These are phyloP conservation scores for Hyperoodon ampullatus DNA, from an alignment of 2,113 vertebrate genomes.

Conservation along the genomic window DNA sequence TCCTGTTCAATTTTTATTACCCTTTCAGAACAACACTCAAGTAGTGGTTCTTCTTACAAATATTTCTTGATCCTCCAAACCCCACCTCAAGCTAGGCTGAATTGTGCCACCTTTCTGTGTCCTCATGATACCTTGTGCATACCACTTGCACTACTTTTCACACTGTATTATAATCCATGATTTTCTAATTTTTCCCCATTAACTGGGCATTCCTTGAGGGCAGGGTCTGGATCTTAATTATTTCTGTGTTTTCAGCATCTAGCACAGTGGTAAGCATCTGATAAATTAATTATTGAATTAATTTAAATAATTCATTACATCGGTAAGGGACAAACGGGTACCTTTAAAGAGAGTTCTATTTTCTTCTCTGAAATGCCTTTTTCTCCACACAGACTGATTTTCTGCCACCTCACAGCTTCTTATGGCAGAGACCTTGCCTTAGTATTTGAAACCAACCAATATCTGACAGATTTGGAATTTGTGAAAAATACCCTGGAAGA, in stretches of 20 bases:
- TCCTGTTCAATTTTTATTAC: background rate
- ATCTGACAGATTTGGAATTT: constrained; percentile 81
- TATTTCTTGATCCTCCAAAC: constrained; percentile 13
- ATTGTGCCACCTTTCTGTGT: background rate
- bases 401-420: constrained; percentile 80
- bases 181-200: background rate
- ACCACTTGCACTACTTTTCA: constrained; percentile 3
- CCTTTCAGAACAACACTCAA: background rate
- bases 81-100: background rate
- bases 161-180: background rate
- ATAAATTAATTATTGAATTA: background rate
- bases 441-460: constrained; percentile 81
- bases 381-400: constrained; percentile 64
- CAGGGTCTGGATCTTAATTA: background rate
- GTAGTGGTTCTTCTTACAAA: background rate
- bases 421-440: constrained; percentile 81
- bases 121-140: background rate
- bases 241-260: constrained; percentile 35
- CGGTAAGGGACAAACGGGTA: background rate
- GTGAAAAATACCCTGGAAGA: constrained; percentile 80
- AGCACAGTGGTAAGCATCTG: background rate
- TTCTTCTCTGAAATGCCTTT: constrained; percentile 36
- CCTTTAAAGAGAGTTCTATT: background rate
- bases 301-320: constrained; percentile 35
- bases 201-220: background rate